Evolutionary conservation across 2,113 vertebrate species (phyloP).

Genomic region (Rhinichthys klamathensis): DNA sequence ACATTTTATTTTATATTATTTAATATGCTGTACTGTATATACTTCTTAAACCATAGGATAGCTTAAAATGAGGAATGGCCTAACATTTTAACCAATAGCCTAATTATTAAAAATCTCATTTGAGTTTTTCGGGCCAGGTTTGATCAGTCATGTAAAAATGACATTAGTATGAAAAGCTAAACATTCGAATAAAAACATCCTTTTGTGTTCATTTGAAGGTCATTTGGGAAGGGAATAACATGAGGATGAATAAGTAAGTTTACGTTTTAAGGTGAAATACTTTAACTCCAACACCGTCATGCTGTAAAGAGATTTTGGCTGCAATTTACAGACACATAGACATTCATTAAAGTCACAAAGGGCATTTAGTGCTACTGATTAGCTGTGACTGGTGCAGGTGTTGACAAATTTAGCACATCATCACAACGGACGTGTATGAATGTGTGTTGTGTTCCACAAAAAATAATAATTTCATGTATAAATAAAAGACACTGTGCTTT

Average conservation of each 20-base stretch:
- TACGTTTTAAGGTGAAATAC: not conserved
- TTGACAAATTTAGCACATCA: conserved; percentile 16
- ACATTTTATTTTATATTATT: not conserved
- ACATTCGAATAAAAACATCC: not conserved
- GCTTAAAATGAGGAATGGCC: not conserved
- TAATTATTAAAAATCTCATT: not conserved
- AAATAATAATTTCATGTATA: too few species aligned
- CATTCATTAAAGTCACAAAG: not conserved
- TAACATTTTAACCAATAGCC: not conserved
- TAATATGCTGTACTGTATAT: not conserved
- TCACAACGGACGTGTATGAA: not conserved
- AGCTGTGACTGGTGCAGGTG: conserved; percentile 5
- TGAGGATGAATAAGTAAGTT: not conserved
- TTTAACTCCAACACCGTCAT: not conserved
- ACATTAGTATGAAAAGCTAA: not conserved
- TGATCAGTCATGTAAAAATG: not conserved
- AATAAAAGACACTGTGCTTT: not conserved
- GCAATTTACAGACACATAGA: not conserved
- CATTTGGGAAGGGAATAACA: not conserved
- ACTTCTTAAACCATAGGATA: not conserved
- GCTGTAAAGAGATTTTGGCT: not conserved
- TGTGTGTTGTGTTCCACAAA: not conserved
- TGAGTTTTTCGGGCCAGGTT: not conserved
- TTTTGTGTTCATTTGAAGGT: not conserved
- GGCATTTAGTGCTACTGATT: not conserved